Evolutionary conservation across 2,113 vertebrate species (phyloP), one percentile per base, ranked within the genome.

Genomic region (Microtus richardsoni): DNA sequence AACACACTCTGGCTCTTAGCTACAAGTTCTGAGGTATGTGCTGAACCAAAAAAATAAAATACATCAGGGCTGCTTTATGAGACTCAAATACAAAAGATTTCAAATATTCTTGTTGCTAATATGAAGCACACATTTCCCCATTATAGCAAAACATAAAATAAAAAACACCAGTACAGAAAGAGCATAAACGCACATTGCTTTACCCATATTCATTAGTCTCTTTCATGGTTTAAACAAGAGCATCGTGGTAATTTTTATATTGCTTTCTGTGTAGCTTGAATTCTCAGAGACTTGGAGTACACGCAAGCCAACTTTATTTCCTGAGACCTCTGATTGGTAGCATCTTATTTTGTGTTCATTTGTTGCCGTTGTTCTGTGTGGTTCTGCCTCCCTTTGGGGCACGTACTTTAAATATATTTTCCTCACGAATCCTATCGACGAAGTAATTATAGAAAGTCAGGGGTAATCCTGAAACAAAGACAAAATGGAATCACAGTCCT

Each of bases 361-460:
- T 28, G 44, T 30, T 75, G 26, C 74, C 74, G 28, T 88, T 90
- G 9, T 24, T 80, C 19, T 39, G 26, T 47, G 19, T 79, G 26
- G 17, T 60, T 44, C 66, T 66, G 2, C 54, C 10, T 91, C 64
- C 30, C 90, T 71, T 87, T 30, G 73, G 54, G 54, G 11, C 64
- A 24, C 54, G 62, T 47, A 83, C 36, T 92, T 74, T 41, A 79
- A 91, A 52, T 68, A 6, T 16, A 74, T 91, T 94, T n/a, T 85
- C 44, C 88, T 77, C 30, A 82, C 79, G 88, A 60, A 60, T 77
- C 52, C 7, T 30, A 75, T 39, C 87, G 13, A 44, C 70, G 41
- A 91, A 89, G 83, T 79, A 54, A 26, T 70, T 94, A 58, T 3
- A 89, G 36, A 97, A 91, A 95, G 47, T 58, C 47, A 82, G 47